Evolutionary conservation across 2,797 vertebrate genomes (phyloP), one percentile per base, ranked within the genome.

Genomic region (Pseudotriccus pelzelni): DNA sequence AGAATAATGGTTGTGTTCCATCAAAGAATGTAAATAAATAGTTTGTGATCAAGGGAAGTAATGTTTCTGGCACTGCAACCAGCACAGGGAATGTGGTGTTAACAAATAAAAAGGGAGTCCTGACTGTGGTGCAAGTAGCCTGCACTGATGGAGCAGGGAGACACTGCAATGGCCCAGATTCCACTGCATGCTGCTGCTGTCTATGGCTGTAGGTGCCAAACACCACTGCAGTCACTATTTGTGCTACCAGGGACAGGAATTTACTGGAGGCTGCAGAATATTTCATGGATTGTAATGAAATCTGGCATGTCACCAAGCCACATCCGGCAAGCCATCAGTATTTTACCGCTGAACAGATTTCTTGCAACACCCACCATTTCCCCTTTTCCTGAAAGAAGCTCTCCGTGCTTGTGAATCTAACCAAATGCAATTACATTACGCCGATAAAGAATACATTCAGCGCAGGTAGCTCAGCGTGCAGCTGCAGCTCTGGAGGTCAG

Each of bases 291-390:
- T 93, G 93, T 91, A 97, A 97, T 69, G 95, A 97, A 97, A 96
- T 60, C 72, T 90, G 87, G 87, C 91, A 91, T 36, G 67, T 96
- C 89, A 96, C 85, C 94, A 95, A 86, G 76, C 79, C 73, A 89
- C 86, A 96, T 96, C 87, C 91, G 18, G 91, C 47, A 53, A 94
- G 91, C 96, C 73, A 74, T 94, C 73, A 84, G 88, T 87, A 92
- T 94, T 96, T 94, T 93, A 88, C 93, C 92, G 96, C 87, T 72
- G 85, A 94, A 94, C 95, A 91, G 93, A 93, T 95, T 94, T 95
- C 90, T 95, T 94, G 53, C 85, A 95, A 96, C 67, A 93, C 81
- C 77, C 87, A 95, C 90, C 70, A 83, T 92, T 93, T 93, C 94
- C 91, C 80, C 56, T 74, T 88, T 83, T 85, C 70, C 77, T 80